A percentile compares a stretch with the other conserved stretches of the same genome.
Evolutionary conservation across 2,888 invertebrate species (phyloP).

Genomic region (Rhamphomyia laevipes): DNA sequence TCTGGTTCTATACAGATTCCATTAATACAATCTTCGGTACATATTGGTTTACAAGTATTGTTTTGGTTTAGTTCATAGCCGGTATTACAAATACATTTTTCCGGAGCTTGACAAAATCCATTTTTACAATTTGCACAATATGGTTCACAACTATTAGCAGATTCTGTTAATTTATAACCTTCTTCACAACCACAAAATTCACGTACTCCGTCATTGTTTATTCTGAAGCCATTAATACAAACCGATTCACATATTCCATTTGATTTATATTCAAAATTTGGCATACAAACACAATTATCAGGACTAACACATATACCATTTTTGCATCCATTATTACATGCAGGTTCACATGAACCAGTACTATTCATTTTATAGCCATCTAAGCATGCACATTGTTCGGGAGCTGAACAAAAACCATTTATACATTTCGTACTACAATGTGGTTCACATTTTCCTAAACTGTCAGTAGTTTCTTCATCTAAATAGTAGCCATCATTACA

Average conservation of each 20-base stretch:
- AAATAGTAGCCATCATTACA: constrained; percentile 29
- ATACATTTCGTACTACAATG: constrained; percentile 32
- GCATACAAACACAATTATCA: constrained; percentile 30
- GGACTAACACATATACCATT: constrained; percentile 37
- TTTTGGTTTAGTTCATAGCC: constrained; percentile 21
- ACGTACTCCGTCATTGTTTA: too few species aligned
- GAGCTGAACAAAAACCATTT: constrained; percentile 47
- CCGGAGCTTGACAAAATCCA: constrained; percentile 26
- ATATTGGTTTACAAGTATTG: constrained; percentile 7
- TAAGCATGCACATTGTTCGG: constrained; percentile 47
- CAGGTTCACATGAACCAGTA: constrained; percentile 27
- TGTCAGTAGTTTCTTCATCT: constrained; percentile 26
- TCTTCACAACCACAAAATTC: constrained; percentile 1
- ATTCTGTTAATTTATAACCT: constrained; percentile 10
- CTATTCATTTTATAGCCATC: constrained; percentile 39
- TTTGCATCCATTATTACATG: constrained; percentile 31
- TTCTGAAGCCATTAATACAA: too few species aligned
- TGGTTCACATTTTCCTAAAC: constrained; percentile 30
- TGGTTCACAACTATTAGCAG: constrained; percentile 38
- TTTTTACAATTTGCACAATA: constrained; percentile 39
- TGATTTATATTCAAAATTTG: constrained; percentile 25
- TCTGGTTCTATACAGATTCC: constrained; percentile 19
- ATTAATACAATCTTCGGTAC: constrained; percentile 13
- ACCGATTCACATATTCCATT: constrained; percentile 20
- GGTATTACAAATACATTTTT: constrained; percentile 25